Evolutionary conservation across 2,888 invertebrate genomes (phyloP).

Genomic region (Rhagonycha fulva): DNA sequence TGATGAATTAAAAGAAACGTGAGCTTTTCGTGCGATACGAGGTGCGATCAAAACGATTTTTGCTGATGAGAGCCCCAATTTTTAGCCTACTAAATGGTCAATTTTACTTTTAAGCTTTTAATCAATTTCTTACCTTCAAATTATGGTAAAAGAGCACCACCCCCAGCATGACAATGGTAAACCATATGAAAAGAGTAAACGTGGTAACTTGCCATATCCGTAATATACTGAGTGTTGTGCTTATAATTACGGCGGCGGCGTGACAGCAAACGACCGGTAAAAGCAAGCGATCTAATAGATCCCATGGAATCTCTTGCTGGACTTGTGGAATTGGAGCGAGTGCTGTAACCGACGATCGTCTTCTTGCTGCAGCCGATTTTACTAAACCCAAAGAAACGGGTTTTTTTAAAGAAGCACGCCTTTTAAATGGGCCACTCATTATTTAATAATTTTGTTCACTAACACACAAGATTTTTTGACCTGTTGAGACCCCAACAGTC

Average conservation of each 20-base stretch:
- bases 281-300: slow-evolving; percentile 71
- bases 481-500: slow-evolving; percentile 27
- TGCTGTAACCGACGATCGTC: slow-evolving; percentile 52
- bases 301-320: slow-evolving; percentile 71
- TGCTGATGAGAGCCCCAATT: too few species aligned
- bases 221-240: slow-evolving; percentile 71
- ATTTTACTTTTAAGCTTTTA: too few species aligned
- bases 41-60: background rate
- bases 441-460: slow-evolving; percentile 17
- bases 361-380: slow-evolving; percentile 54
- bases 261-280: slow-evolving; percentile 81
- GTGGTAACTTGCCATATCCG: slow-evolving; percentile 77
- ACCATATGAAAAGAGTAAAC: slow-evolving; percentile 78
- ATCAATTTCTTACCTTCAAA: slow-evolving; percentile 70
- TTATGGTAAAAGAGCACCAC: slow-evolving; percentile 84
- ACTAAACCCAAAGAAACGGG: slow-evolving; percentile 48
- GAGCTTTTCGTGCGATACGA: background rate
- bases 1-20: too few species aligned
- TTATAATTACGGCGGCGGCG: slow-evolving; percentile 76
- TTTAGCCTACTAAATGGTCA: background rate
- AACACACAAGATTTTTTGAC: slow-evolving; percentile 20
- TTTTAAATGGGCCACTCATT: slow-evolving; percentile 55
- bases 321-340: slow-evolving; percentile 62
- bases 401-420: slow-evolving; percentile 51
- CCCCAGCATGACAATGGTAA: slow-evolving; percentile 73